Conservation (phyloP, 2,797 vertebrate species). For the Sebastiscus albofasciatus region DNA sequence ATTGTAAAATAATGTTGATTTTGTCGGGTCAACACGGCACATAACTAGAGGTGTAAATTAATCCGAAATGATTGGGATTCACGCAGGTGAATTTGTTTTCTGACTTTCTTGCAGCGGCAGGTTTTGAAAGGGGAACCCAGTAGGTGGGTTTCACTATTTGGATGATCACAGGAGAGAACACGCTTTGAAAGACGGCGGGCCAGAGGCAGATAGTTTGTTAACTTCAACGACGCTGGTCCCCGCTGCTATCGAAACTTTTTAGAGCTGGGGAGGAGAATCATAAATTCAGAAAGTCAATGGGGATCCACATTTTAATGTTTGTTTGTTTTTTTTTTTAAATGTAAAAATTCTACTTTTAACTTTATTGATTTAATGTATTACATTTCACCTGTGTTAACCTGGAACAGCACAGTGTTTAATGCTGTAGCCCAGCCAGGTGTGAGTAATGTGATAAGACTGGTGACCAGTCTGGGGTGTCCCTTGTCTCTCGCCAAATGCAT, state of each 20-base stretch:
- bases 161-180: constrained; percentile 50
- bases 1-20: neutral
- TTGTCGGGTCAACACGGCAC: neutral
- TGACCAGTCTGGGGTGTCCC: neutral
- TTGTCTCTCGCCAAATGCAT: constrained; percentile 16
- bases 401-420: neutral
- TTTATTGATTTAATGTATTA: neutral
- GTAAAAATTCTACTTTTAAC: neutral
- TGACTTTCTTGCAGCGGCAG: constrained; percentile 3
- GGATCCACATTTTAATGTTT: neutral
- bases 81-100: constrained; percentile 5
- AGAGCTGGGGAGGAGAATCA: neutral
- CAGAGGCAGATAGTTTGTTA: neutral
- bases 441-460: neutral
- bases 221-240: neutral
- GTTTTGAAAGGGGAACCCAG: constrained; percentile 35
- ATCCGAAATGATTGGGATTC: neutral
- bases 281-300: neutral
- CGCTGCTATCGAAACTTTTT: neutral
- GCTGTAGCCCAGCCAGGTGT: neutral
- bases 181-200: constrained; percentile 23
- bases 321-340: neutral
- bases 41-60: neutral
- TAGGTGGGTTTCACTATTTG: constrained; percentile 40
- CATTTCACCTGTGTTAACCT: neutral